Percentiles rank a stretch among this genome's conserved stretches.
phyloP scores from a whole-genome alignment of 1,140 invertebrate genomes.

The Lasioglossum albipes region DNA sequence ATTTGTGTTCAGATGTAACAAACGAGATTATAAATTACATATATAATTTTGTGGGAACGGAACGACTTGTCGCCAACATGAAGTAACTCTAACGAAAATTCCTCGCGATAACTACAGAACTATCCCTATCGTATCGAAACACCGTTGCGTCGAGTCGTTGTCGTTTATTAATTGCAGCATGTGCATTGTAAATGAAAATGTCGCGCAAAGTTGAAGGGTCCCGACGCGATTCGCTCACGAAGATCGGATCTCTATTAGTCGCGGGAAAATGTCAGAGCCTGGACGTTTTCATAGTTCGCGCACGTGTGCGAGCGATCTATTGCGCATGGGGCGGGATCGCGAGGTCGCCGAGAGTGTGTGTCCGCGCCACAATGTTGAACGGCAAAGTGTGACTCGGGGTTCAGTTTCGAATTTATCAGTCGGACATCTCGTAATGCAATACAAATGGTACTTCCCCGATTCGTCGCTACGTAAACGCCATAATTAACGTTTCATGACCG shows the following conservation, averaged over 20 bases:
- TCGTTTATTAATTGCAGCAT: neutral
- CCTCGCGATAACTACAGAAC: no score
- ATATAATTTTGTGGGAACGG: no score
- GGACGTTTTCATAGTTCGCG: constrained; percentile 29
- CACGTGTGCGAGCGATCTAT: constrained; percentile 22
- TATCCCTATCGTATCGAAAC: no score
- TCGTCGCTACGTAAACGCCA: neutral
- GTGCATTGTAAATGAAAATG: neutral
- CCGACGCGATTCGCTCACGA: neutral
- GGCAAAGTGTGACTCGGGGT: constrained; percentile 22
- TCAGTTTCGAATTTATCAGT: constrained; percentile 35
- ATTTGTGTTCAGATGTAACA: no score
- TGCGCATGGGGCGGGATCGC: constrained; percentile 11
- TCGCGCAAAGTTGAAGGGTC: neutral
- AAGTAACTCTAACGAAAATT: no score
- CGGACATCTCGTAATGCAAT: constrained; percentile 1
- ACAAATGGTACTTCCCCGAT: constrained; percentile 4
- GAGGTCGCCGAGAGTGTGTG: neutral
- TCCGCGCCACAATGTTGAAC: constrained; percentile 27
- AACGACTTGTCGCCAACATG: no score
- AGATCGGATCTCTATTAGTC: constrained; percentile 44
- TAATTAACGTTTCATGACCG: constrained; percentile 41
- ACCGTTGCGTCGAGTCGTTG: neutral
- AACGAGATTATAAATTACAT: no score
- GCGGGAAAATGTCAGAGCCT: constrained; percentile 26